Percentiles rank a stretch among this genome's conserved stretches.
These are phyloP conservation scores for Xenopus tropicalis DNA, from an alignment of 2,113 vertebrate genomes.

Conservation along the genomic window UCB_Xtro_10.0 CM004450.2:112532501-112533000, in stretches of 20 bases:
- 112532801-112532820: too few species aligned
- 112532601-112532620: conserved; percentile 33
- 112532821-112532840: too few species aligned
- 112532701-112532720: not conserved
- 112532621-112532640: conserved; percentile 19
- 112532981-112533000: too few species aligned
- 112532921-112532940: too few species aligned
- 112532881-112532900: too few species aligned
- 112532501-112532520: conserved; percentile 16
- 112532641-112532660: conserved; percentile 28
- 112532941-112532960: too few species aligned
- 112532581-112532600: conserved; percentile 11
- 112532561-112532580: conserved; percentile 32
- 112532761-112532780: too few species aligned
- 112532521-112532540: conserved; percentile 43
- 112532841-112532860: too few species aligned
- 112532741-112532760: not conserved
- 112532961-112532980: too few species aligned
- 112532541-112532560: conserved; percentile 35
- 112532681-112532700: conserved; percentile 33
- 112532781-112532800: too few species aligned
- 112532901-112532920: too few species aligned
- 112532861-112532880: too few species aligned
- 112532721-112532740: conserved; percentile 13
- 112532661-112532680: conserved; percentile 20